A percentile compares a stretch with the other conserved stretches of the same genome.
Conservation (phyloP, 30 jellyfish, hydroid and myxozoan genomes). For the Clytia hemisphaerica region DNA sequence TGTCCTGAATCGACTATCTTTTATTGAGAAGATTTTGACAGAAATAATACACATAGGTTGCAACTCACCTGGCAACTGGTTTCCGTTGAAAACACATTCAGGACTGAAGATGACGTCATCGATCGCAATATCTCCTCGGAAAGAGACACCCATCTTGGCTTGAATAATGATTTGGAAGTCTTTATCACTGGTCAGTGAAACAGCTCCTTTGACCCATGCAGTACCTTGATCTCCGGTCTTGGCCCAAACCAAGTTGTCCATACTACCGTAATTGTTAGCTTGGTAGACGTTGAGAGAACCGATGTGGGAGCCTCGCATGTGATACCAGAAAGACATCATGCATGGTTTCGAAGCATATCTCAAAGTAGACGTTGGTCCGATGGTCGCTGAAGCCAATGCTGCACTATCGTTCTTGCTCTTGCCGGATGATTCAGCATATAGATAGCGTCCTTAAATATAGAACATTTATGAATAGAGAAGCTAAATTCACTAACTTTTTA, state of each 20-base stretch:
- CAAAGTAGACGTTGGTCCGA: slow-evolving; percentile 63
- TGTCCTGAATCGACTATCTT: too few relatives aligned
- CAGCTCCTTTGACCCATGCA: slow-evolving; percentile 74
- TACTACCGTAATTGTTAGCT: slow-evolving; percentile 84
- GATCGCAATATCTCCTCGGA: slow-evolving; percentile 76
- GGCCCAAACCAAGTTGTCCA: slow-evolving; percentile 54
- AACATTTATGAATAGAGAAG: too few relatives aligned
- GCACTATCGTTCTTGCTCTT: slow-evolving; percentile 90
- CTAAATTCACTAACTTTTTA: too few relatives aligned
- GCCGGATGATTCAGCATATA: slow-evolving; percentile 79
- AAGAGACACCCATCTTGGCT: slow-evolving; percentile 79
- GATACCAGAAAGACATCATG: slow-evolving; percentile 80
- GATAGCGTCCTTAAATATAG: slow-evolving; percentile 65
- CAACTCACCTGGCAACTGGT: slow-evolving; percentile 68
- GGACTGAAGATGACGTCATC: slow-evolving; percentile 87
- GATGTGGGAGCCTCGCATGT: slow-evolving; percentile 77
- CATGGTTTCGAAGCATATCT: slow-evolving; percentile 64
- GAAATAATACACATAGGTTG: too few relatives aligned
- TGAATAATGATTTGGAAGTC: slow-evolving; percentile 74
- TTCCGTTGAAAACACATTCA: slow-evolving; percentile 80
- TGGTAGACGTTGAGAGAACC: slow-evolving; percentile 75
- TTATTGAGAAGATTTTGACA: too few relatives aligned
- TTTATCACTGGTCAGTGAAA: slow-evolving; percentile 32
- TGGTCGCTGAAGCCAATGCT: slow-evolving; percentile 71
- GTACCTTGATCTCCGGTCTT: slow-evolving; percentile 68